Percentiles rank a stretch among this genome's conserved stretches.
These are phyloP conservation scores for Diabrotica balteata DNA, from an alignment of 2,888 invertebrate species.

Conservation along the genomic window DNA sequence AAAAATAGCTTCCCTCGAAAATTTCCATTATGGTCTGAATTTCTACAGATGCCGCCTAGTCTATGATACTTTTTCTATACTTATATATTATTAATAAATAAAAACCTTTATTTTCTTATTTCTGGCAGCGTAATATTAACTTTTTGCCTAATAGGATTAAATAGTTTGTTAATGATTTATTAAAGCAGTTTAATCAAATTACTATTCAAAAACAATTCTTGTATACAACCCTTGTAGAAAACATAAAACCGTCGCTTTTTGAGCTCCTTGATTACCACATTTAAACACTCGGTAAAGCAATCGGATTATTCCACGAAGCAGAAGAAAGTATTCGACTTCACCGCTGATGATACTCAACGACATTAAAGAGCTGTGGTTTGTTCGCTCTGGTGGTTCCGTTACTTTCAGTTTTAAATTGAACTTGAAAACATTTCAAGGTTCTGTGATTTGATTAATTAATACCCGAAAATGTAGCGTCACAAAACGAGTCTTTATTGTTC, in stretches of 20 bases:
- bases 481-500: constrained; percentile 4
- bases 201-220: no score
- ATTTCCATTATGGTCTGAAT: no score
- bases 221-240: no score
- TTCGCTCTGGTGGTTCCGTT: constrained; percentile 23
- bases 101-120: no score
- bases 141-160: no score
- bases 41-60: no score
- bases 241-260: background rate
- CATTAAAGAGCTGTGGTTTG: constrained; percentile 7
- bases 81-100: background rate
- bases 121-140: no score
- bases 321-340: constrained; percentile 10
- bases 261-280: background rate
- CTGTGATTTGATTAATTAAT: constrained; percentile 28
- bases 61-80: background rate
- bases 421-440: constrained; percentile 37
- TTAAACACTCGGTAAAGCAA: no score
- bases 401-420: constrained; percentile 42
- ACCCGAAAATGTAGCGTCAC: constrained; percentile 11
- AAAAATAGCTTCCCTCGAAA: no score
- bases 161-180: no score
- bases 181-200: no score
- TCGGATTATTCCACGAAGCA: background rate
- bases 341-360: constrained; percentile 3